Evolutionary conservation across 2,113 vertebrate species (phyloP).

Genomic region (Peromyscus maniculatus): DNA sequence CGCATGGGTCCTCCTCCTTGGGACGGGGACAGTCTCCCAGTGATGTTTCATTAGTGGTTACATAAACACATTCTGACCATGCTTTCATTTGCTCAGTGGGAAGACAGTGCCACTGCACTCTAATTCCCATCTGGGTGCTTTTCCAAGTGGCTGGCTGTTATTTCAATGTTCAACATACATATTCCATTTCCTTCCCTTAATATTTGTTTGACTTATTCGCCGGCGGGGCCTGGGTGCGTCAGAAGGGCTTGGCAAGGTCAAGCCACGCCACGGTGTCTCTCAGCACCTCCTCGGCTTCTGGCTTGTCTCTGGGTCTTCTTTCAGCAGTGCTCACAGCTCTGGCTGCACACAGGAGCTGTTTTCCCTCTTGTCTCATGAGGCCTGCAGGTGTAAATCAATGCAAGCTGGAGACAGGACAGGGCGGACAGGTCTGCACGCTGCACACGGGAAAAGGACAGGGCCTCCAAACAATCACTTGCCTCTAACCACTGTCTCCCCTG

Average conservation of each 20-base stretch:
- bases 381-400: slow-evolving; percentile 83
- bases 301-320: slow-evolving; percentile 32
- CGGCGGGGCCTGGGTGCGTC: slow-evolving; percentile 48
- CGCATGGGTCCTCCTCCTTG: not conserved
- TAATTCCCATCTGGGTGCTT: slow-evolving; percentile 76
- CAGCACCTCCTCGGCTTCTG: slow-evolving; percentile 62
- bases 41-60: slow-evolving; percentile 4
- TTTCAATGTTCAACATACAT: slow-evolving; percentile 67
- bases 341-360: slow-evolving; percentile 66
- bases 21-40: not conserved
- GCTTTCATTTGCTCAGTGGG: slow-evolving; percentile 71
- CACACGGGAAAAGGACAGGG: not conserved
- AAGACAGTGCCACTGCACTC: slow-evolving; percentile 68
- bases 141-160: slow-evolving; percentile 58
- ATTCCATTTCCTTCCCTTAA: slow-evolving; percentile 77
- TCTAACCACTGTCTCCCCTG: rapidly evolving
- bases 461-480: not conserved
- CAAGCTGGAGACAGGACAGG: slow-evolving; percentile 75
- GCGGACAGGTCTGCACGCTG: slow-evolving; percentile 54
- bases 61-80: slow-evolving; percentile 70
- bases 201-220: slow-evolving; percentile 80
- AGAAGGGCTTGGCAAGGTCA: slow-evolving; percentile 65
- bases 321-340: slow-evolving; percentile 48
- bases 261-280: slow-evolving; percentile 52
- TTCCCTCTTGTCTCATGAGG: slow-evolving; percentile 74